Evolutionary conservation across 2,797 vertebrate species (phyloP).

Genomic region (Gambusia yucatana): DNA sequence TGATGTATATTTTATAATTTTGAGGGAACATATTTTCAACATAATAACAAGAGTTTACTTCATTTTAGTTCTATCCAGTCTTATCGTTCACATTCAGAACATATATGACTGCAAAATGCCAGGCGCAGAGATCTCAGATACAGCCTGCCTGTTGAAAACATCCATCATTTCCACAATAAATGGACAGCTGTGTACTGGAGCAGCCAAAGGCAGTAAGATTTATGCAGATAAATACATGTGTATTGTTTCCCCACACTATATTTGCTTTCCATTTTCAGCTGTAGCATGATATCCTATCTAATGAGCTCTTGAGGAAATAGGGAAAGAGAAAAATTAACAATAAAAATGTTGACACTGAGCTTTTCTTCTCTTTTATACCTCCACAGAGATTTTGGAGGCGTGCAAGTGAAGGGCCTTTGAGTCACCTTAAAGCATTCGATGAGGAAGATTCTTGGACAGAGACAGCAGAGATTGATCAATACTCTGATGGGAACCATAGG

Average conservation of each 20-base stretch:
- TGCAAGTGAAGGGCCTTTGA: constrained; percentile 42
- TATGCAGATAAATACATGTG: constrained; percentile 52
- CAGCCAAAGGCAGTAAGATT: constrained; percentile 43
- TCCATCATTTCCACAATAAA: constrained; percentile 17
- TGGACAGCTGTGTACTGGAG: constrained; percentile 13
- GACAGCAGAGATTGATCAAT: background rate
- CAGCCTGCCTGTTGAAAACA: constrained; percentile 15
- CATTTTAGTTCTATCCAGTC: constrained; percentile 18
- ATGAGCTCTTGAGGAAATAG: constrained; percentile 73
- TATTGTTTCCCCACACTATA: constrained; percentile 32
- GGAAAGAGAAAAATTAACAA: constrained; percentile 38
- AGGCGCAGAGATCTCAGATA: background rate
- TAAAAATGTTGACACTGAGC: constrained; percentile 33
- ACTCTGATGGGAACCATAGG: background rate
- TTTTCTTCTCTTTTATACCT: constrained; percentile 15
- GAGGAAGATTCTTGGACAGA: background rate
- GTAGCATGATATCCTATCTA: constrained; percentile 59
- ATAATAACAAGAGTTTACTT: background rate
- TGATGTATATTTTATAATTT: background rate
- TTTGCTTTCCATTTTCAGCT: constrained; percentile 53
- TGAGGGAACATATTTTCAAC: background rate
- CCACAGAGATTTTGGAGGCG: constrained; percentile 34
- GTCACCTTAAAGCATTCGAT: constrained; percentile 38
- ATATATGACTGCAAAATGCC: background rate
- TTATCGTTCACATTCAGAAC: background rate